Conservation (phyloP, 2,888 invertebrate species). For the Chrysodeixis includens region DNA sequence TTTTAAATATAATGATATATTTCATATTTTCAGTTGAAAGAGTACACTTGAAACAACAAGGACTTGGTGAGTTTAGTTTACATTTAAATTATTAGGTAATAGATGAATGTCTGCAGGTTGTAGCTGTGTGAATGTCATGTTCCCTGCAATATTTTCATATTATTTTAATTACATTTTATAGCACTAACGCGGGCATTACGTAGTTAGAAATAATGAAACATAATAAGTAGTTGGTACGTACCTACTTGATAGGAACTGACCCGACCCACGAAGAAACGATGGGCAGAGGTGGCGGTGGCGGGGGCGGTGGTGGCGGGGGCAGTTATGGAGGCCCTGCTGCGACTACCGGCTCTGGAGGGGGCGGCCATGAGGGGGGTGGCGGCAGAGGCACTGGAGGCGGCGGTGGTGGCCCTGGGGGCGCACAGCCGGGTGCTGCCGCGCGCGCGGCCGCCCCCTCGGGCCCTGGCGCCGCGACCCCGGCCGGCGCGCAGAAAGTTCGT, state of each 20-base stretch:
- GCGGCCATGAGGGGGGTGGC: not conserved
- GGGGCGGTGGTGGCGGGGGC: not conserved
- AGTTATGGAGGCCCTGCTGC: not conserved
- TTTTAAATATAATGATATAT: not conserved
- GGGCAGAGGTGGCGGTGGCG: not conserved
- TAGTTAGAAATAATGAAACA: too few relatives aligned
- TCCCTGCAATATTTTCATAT: too few relatives aligned
- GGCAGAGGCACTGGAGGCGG: not conserved
- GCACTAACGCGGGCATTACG: too few relatives aligned
- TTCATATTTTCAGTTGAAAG: conserved; percentile 77
- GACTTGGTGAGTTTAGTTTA: conserved; percentile 17
- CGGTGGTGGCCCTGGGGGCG: not conserved
- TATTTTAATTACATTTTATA: too few relatives aligned
- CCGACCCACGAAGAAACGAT: too few relatives aligned
- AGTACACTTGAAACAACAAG: conserved; percentile 22
- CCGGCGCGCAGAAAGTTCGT: not conserved
- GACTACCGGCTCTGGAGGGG: not conserved
- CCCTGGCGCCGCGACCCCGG: conserved; percentile 34
- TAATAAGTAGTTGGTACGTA: too few relatives aligned
- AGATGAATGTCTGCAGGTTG: too few relatives aligned
- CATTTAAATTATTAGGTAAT: not conserved
- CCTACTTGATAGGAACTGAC: too few relatives aligned
- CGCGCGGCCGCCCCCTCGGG: conserved; percentile 28
- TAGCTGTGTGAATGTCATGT: too few relatives aligned
- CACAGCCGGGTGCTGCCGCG: not conserved